Conservation (phyloP, 2,797 vertebrate species). For the Platyrinchus mystaceus region DNA sequence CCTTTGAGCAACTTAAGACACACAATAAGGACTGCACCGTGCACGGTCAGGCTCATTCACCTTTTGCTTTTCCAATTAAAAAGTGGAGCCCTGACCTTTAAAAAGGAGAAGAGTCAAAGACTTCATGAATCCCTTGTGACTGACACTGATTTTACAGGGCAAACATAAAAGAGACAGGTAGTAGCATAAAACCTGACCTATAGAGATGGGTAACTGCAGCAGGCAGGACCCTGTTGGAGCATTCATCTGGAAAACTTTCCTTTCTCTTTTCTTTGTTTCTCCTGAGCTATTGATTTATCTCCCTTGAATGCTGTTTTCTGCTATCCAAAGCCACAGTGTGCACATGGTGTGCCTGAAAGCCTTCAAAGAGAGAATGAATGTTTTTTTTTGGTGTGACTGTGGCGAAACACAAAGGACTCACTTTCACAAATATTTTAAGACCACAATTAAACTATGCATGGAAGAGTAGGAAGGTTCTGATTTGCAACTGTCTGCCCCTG, state of each 20-base stretch:
- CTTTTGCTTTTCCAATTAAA: slow-evolving; percentile 59
- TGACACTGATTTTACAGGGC: slow-evolving; percentile 39
- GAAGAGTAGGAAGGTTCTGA: background rate
- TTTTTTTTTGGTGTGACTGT: background rate
- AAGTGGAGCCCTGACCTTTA: slow-evolving; percentile 53
- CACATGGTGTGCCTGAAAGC: background rate
- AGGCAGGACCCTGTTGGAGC: background rate
- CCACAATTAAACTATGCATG: background rate
- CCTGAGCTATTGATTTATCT: background rate
- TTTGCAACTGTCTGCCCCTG: background rate
- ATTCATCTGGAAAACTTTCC: background rate
- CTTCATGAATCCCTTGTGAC: slow-evolving; percentile 35
- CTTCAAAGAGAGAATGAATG: background rate
- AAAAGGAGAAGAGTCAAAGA: slow-evolving; percentile 43
- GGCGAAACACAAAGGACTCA: background rate
- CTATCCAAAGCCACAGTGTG: background rate
- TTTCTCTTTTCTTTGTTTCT: background rate
- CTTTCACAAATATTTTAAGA: slow-evolving; percentile 10
- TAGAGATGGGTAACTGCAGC: background rate
- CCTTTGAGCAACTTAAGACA: background rate
- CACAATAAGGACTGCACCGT: background rate
- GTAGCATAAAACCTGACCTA: slow-evolving; percentile 51
- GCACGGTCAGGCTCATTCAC: background rate
- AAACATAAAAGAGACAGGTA: slow-evolving; percentile 48
- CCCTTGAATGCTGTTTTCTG: background rate